Percentiles rank a stretch among this genome's conserved stretches.
These are phyloP conservation scores for Hybos culiciformis DNA, from an alignment of 2,888 invertebrate species.

Conservation along the genomic window DNA sequence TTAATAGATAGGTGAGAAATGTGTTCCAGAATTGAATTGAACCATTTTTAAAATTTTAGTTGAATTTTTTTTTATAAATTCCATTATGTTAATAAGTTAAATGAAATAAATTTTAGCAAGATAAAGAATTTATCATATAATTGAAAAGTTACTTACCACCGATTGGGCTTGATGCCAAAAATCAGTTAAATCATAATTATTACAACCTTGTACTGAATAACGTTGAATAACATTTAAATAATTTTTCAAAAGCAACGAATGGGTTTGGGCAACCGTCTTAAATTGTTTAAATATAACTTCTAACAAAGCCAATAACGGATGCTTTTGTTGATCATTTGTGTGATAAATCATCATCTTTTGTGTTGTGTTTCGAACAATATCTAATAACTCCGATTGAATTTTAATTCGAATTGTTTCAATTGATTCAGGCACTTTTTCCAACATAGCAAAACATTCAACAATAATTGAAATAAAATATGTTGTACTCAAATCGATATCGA, in stretches of 20 bases:
- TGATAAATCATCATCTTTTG: constrained; percentile 51
- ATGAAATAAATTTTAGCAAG: too few species aligned
- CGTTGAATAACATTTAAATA: constrained; percentile 47
- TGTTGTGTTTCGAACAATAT: constrained; percentile 66
- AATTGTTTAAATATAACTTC: constrained; percentile 71
- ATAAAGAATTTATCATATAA: neutral
- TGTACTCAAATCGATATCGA: constrained; percentile 46
- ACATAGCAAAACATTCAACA: constrained; percentile 69
- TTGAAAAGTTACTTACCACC: constrained; percentile 47
- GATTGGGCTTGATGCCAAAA: constrained; percentile 85
- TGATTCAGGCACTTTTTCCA: constrained; percentile 73
- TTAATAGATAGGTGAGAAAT: neutral
- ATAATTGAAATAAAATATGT: constrained; percentile 64
- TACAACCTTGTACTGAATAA: constrained; percentile 36
- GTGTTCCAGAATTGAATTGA: neutral
- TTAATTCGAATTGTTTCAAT: constrained; percentile 71
- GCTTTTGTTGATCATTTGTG: constrained; percentile 28
- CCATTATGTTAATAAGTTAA: too few species aligned
- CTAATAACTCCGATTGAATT: constrained; percentile 68
- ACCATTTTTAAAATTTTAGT: neutral
- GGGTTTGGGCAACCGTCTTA: constrained; percentile 64
- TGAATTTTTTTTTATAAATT: too few species aligned
- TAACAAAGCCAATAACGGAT: constrained; percentile 46
- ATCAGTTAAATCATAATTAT: constrained; percentile 53
- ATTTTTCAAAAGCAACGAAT: constrained; percentile 51